phyloP scores from a whole-genome alignment of 2,113 vertebrate species.

The Chroicocephalus ridibundus region DNA sequence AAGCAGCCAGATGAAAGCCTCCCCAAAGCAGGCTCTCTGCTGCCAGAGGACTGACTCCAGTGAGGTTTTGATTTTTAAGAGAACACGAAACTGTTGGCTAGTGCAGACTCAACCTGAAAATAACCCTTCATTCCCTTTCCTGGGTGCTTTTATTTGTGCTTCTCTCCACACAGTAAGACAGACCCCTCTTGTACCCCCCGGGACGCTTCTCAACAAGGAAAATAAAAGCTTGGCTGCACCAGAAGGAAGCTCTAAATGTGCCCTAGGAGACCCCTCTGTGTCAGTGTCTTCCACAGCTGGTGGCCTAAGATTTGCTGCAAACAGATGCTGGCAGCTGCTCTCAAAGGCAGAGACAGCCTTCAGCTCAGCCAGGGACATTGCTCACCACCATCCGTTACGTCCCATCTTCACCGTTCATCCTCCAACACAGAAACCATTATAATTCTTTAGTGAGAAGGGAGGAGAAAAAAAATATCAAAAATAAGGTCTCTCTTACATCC shows the following conservation, averaged over 20 bases:
- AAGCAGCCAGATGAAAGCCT: not conserved
- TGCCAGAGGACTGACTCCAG: not conserved
- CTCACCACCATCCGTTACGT: rapidly evolving
- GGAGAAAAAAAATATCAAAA: not conserved
- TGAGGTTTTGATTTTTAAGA: not conserved
- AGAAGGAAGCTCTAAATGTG: not conserved
- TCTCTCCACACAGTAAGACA: not conserved
- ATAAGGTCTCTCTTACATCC: not conserved
- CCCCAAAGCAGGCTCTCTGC: not conserved
- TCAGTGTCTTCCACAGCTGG: not conserved
- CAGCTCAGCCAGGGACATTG: not conserved
- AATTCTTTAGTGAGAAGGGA: not conserved
- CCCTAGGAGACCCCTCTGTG: not conserved
- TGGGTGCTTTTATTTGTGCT: not conserved
- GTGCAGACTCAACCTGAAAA: not conserved
- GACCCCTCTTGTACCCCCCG: rapidly evolving
- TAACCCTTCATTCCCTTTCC: not conserved
- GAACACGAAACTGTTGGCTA: not conserved
- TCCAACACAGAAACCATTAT: not conserved
- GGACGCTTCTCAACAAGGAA: not conserved
- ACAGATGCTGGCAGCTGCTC: not conserved
- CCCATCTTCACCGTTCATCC: not conserved
- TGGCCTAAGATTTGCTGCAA: not conserved
- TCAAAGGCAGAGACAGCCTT: not conserved
- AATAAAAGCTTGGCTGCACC: not conserved